A percentile compares a stretch with the other conserved stretches of the same genome.
Conservation (phyloP, 2,113 vertebrate species). For the Callithrix jacchus region DNA sequence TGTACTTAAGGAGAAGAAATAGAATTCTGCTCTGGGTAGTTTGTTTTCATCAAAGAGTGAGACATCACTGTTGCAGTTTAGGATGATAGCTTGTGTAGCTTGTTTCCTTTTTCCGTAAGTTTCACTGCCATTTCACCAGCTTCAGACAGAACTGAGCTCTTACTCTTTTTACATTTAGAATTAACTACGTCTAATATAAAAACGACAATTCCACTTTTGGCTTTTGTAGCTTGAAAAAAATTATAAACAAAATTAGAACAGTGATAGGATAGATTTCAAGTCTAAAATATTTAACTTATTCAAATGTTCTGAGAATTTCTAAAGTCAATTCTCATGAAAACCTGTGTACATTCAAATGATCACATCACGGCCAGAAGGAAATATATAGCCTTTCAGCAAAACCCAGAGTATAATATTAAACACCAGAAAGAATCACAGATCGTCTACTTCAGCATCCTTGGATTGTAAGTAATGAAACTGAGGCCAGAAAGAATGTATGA, state of each 20-base stretch:
- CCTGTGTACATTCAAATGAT: neutral
- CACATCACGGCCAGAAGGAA: neutral
- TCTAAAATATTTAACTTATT: neutral
- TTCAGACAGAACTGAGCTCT: neutral
- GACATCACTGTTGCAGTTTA: neutral
- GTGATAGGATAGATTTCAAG: neutral
- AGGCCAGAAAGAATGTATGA: neutral
- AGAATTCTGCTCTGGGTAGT: neutral
- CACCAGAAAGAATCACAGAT: neutral
- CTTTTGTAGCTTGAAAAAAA: neutral
- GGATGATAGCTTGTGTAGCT: neutral
- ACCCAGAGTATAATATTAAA: neutral
- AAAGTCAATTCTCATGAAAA: neutral
- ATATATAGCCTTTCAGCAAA: neutral
- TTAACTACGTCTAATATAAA: neutral
- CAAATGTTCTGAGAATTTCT: neutral
- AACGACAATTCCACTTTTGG: neutral
- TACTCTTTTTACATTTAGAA: neutral
- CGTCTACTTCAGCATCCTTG: neutral
- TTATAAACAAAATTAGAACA: neutral
- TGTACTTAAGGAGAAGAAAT: neutral
- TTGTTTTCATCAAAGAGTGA: neutral
- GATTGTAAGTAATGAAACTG: neutral
- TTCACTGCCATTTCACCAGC: neutral
- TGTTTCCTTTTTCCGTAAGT: neutral